Evolutionary conservation across 2,797 vertebrate species (phyloP).

Genomic region (Girardinus metallicus): DNA sequence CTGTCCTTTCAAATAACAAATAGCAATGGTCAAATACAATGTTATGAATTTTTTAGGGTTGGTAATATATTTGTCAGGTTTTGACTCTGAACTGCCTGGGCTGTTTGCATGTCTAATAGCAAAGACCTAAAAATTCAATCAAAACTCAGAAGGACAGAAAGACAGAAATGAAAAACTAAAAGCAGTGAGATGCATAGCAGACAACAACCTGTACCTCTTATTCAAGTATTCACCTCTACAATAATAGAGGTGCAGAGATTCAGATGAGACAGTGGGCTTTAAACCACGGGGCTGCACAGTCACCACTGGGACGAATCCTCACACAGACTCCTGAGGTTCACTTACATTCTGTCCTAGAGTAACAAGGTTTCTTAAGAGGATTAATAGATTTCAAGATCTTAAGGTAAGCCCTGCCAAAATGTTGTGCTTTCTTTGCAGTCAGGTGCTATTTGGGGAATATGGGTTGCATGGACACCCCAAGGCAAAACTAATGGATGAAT

Average conservation of each 20-base stretch:
- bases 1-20: neutral
- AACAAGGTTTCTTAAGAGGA: slow-evolving; percentile 62
- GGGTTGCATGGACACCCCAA: slow-evolving; percentile 47
- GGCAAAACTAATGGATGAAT: slow-evolving; percentile 62
- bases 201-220: neutral
- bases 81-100: neutral
- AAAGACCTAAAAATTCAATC: neutral
- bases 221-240: neutral
- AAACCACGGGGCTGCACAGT: slow-evolving; percentile 49
- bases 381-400: slow-evolving; percentile 66
- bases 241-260: neutral
- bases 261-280: slow-evolving; percentile 37
- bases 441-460: slow-evolving; percentile 48
- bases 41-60: neutral
- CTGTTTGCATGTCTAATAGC: neutral
- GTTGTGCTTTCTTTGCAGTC: slow-evolving; percentile 48
- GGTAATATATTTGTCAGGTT: neutral
- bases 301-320: slow-evolving; percentile 51
- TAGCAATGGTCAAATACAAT: neutral
- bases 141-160: neutral
- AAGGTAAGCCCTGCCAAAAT: slow-evolving; percentile 58
- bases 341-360: slow-evolving; percentile 54
- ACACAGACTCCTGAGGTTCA: slow-evolving; percentile 53
- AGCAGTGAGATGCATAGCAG: neutral
- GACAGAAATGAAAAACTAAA: neutral